Evolutionary conservation across 2,888 invertebrate species (phyloP), one percentile per base, ranked within the genome.

Genomic region (Chrysolina americana): DNA sequence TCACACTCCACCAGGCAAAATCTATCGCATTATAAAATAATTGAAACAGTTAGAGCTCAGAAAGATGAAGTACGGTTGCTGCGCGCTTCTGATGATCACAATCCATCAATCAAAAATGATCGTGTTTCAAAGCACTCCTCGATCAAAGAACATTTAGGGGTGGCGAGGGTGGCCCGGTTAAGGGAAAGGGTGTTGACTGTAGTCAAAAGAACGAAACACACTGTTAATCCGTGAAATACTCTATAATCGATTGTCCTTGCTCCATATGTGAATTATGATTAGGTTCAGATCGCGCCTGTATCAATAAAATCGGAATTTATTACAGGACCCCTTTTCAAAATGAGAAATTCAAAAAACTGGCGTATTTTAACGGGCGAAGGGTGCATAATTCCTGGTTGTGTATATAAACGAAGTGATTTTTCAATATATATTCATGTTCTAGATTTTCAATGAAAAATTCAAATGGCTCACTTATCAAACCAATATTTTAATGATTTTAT

Each of bases 191-290:
- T 81, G 81, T 77, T 72, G 76, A 77, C 68, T 77, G 78, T 71
- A 80, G 77, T 76, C 73, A 73, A 73, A 75, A 70, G 78, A 79
- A 78, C 76, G 78, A 80, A 80, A 77, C 74, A 77, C 73, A 71
- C 76, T 76, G 81, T 76, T 82, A 84, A 83, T 82, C 83, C 82
- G 80, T 82, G 80, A 83, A 84, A 84, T 84, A 73, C 77, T 71
- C 79, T 71, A 75, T 79, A 82, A 81, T 82, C 81, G 82, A 82
- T 81, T 79, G 77, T 78, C 73, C 65, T 53, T 71, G 78, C 74
- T 76, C 75, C 80, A 77, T 78, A 76, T 78, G 79, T 70, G 77
- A 74, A 68, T 71, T 75, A 72, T 72, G 78, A 75, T 74, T 73
- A 68, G 66, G 63, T 64, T 41, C 19, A 48, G 62, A 68, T 65